Percentiles rank a stretch among this genome's conserved stretches.
phyloP scores from a whole-genome alignment of 92 coral and sea anemone genomes.

The Porites cylindrica region DNA sequence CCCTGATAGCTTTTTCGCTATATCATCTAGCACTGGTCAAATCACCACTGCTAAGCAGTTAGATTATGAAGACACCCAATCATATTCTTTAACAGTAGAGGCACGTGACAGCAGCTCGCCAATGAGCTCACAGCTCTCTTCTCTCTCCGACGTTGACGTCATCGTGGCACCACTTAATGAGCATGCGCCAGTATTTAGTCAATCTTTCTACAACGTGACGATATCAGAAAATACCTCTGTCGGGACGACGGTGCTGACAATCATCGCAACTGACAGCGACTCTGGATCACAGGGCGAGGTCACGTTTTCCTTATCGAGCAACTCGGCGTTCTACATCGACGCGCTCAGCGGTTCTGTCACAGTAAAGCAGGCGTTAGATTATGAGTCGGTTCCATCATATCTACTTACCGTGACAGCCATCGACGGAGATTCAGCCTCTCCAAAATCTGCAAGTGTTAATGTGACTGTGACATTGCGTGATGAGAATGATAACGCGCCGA shows the following conservation, averaged over 20 bases:
- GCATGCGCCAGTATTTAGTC: conserved; percentile 70
- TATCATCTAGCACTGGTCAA: conserved; percentile 55
- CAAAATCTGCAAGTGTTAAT: conserved; percentile 63
- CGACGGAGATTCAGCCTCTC: conserved; percentile 67
- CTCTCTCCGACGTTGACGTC: conserved; percentile 65
- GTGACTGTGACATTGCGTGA: conserved; percentile 63
- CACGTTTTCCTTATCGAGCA: conserved; percentile 57
- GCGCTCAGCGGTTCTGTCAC: conserved; percentile 66
- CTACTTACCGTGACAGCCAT: conserved; percentile 65
- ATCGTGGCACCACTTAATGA: conserved; percentile 67
- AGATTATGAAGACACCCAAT: conserved; percentile 70
- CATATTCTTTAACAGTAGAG: conserved; percentile 66
- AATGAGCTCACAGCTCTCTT: conserved; percentile 66
- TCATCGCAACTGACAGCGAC: conserved; percentile 66
- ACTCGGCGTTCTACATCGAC: conserved; percentile 74
- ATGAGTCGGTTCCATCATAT: conserved; percentile 67
- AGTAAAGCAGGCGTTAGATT: conserved; percentile 67
- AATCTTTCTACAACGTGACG: conserved; percentile 60
- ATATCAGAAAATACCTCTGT: conserved; percentile 55
- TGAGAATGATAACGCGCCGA: conserved; percentile 84
- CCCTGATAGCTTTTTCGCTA: conserved; percentile 48
- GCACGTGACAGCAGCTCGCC: conserved; percentile 76
- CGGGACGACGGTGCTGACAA: conserved; percentile 58
- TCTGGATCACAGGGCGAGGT: conserved; percentile 66
- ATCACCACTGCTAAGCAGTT: conserved; percentile 58